Base-by-base conservation (phyloP, 2,888 invertebrate species). In the Notodonta dromedarius region DNA sequence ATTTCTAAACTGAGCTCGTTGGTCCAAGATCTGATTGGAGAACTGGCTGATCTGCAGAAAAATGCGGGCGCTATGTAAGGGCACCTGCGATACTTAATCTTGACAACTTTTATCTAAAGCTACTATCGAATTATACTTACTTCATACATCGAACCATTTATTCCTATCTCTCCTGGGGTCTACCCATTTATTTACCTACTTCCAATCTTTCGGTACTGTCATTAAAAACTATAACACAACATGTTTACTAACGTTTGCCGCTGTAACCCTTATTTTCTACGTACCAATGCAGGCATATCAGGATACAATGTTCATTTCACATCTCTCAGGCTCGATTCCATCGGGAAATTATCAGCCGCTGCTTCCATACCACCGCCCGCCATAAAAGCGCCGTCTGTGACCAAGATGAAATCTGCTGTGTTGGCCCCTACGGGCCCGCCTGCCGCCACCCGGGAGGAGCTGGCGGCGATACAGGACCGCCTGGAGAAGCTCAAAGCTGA, bases 1-100 rank as follows among this genome's bases (percentile, higher is more conserved):
- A 94, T 96, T 57, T 85, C 89, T 16, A 96, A 95, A 80, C 82
- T 96, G n/a, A 94, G 95, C 57, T 94, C 94, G 0, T 87, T 95
- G 68, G 85, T 95, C 7, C 94, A 95, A 78, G 95, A 95, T 67
- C 74, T 95, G 13, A 94, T 94, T 13, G 84, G 82, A 48, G 93
- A 91, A 58, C 82, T 86, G 2, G 63, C 80, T 1, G 78, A 69
- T 9, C 70, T 89, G 8, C 86, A 79, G 61, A 62, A 63, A 32
- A 24, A 32, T 56, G 3, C 59, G 80, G 60, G 24, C 9, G n/a
- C 13, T 24, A 46, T 59, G 72, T 70, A 60, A 63, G 68, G 56
- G 13, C 46, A 46, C 7, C 46, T n/a, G n/a, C 9, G 7, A 6
- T n/a, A n/a, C 13, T n/a, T 0, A 6, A 11, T n/a, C 4, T 46